phyloP scores from a whole-genome alignment of 2,888 invertebrate species.

The Spodoptera littoralis region DNA sequence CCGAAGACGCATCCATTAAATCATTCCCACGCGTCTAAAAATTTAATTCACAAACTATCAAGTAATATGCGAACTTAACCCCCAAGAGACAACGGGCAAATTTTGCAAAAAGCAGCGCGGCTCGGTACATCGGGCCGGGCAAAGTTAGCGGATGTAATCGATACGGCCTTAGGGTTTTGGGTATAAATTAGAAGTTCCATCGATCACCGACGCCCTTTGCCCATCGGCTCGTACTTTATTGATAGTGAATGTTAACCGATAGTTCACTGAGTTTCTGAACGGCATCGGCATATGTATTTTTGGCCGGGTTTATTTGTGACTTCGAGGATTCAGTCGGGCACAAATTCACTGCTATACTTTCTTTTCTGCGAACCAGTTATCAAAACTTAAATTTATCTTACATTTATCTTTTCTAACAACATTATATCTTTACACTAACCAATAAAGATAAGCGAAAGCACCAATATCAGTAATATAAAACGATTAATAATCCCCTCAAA shows the following conservation, averaged over 20 bases:
- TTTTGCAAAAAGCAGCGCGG: conserved; percentile 81
- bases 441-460: conserved; percentile 3
- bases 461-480: conserved; percentile 6
- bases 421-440: neutral
- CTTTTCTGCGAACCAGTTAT: conserved; percentile 48
- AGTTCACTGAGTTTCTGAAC: conserved; percentile 75
- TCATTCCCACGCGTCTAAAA: conserved; percentile 59
- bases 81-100: conserved; percentile 73
- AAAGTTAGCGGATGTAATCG: conserved; percentile 84
- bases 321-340: conserved; percentile 11
- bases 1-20: conserved; percentile 25
- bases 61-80: conserved; percentile 60
- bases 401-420: neutral
- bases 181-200: conserved; percentile 88
- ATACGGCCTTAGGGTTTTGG: conserved; percentile 88
- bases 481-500: conserved; percentile 24
- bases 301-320: conserved; percentile 55
- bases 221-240: conserved; percentile 86
- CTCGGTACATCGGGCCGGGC: conserved; percentile 66
- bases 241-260: conserved; percentile 84
- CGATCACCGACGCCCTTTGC: conserved; percentile 87
- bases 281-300: conserved; percentile 69
- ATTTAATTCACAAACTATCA: conserved; percentile 59
- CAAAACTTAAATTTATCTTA: neutral
- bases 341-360: too few species aligned